Conservation (phyloP, 2,888 invertebrate species). For the Orchesellides sinensis region DNA sequence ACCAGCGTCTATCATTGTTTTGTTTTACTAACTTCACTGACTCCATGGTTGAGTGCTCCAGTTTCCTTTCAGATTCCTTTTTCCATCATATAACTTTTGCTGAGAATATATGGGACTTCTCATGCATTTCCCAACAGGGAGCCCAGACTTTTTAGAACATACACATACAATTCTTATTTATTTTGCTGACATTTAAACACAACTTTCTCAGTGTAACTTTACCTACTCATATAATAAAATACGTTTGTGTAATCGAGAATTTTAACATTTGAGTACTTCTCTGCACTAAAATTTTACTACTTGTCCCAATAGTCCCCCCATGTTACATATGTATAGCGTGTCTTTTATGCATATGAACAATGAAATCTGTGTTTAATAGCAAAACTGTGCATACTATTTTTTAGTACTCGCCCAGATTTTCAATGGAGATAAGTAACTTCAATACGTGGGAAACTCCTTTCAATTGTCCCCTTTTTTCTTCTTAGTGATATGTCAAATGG, state of each 20-base stretch:
- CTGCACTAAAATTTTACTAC: not conserved
- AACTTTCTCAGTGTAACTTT: not conserved
- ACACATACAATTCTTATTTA: not conserved
- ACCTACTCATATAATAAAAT: not conserved
- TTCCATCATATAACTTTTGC: constrained; percentile 24
- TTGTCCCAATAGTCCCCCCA: not conserved
- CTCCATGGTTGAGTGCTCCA: no score
- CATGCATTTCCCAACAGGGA: constrained; percentile 15
- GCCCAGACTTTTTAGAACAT: constrained; percentile 4
- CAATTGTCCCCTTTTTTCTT: not conserved
- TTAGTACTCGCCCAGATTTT: not conserved
- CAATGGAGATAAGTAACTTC: not conserved
- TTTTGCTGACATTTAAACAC: not conserved
- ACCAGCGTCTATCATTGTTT: no score
- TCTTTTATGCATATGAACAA: no score
- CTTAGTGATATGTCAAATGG: not conserved
- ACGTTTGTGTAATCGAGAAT: not conserved
- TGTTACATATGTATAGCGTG: not conserved
- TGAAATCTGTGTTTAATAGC: no score
- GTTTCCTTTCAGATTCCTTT: constrained; percentile 5
- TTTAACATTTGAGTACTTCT: not conserved
- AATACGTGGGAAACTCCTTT: not conserved
- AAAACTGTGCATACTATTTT: no score
- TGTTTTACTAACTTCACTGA: not conserved
- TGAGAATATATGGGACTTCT: constrained; percentile 10